Conservation (phyloP, 2,888 invertebrate genomes). For the Dolichomitus sp. region DNA sequence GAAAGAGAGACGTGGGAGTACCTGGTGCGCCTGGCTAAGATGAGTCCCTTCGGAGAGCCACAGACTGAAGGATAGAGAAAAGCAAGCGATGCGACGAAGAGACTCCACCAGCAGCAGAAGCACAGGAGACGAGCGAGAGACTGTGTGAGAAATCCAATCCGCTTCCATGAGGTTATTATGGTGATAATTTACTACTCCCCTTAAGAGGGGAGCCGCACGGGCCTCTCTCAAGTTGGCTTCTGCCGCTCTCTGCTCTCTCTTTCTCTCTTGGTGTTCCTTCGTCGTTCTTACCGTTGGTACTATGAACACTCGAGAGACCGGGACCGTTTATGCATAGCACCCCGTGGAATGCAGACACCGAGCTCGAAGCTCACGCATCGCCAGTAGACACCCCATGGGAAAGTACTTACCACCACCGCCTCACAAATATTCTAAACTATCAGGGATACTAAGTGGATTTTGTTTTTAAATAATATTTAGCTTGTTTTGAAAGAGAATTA, state of each 20-base stretch:
- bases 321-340: constrained; percentile 67
- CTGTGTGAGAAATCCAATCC: constrained; percentile 84
- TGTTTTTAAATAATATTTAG: background rate
- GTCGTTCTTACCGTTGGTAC: constrained; percentile 57
- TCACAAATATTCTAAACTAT: constrained; percentile 15
- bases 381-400: constrained; percentile 73
- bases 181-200: constrained; percentile 82
- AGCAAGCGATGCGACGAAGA: constrained; percentile 46
- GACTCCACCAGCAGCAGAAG: constrained; percentile 44
- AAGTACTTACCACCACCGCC: constrained; percentile 68
- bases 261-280: constrained; percentile 62
- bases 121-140: constrained; percentile 63
- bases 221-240: constrained; percentile 41
- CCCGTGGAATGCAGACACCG: constrained; percentile 65
- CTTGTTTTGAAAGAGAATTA: too few species aligned
- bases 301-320: constrained; percentile 47
- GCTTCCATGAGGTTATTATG: constrained; percentile 82
- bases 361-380: constrained; percentile 52
- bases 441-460: constrained; percentile 21
- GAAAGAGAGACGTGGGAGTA: constrained; percentile 56
- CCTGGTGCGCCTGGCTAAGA: constrained; percentile 45
- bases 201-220: constrained; percentile 72
- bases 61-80: constrained; percentile 56
- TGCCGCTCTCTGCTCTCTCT: constrained; percentile 41
- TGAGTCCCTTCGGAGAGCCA: constrained; percentile 40